Base-by-base conservation (phyloP, 2,888 invertebrate genomes). In the Diarsia mendica region DNA sequence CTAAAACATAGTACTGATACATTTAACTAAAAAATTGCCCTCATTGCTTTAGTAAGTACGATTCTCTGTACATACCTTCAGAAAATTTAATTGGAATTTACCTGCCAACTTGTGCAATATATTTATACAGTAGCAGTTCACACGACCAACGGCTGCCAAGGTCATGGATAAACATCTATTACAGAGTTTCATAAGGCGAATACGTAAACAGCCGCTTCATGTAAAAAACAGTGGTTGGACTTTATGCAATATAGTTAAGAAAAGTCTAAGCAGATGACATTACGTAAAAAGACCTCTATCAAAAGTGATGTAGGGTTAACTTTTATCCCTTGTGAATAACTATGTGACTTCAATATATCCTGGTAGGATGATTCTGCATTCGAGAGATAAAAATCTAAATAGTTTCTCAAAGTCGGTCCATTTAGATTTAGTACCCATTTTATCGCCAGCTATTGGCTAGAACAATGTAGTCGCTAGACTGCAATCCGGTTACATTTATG, bases 371-470 rank as follows among this genome's bases (percentile, higher is more conserved):
- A n/a, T 28, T 15, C 39, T 46, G 33, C 23, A 39, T 72, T 73
- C 46, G 18, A n/a, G 61, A 46, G 55, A 80, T 64, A 23, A 28
- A 53, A 80, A 53, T 72, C n/a, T 75, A 51, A 60, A 68, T 60
- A 46, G 66, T 18, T 39, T 78, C 28, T 46, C 23, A 53, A 80
- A 61, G 23, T 44, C 77, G 44, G n/a, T 11, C 74, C 53, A 55
- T 55, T 49, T 76, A 46, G 48, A 80, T 74, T 74, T 73, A 80
- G 28, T 55, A 6, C 18, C 81, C 48, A 55, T 77, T 79, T 61
- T 63, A 49, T 49, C 23, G 72, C 46, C 33, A 20, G 72, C 33
- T 60, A 49, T 64, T 75, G 44, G 10, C 33, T 44, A 15, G 20
- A 49, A 77, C 75, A 74, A 39, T 74, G 63, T 74, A 77, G 55